Base-by-base conservation (phyloP, 2,113 vertebrate genomes). In the Phoenicopterus ruber region DNA sequence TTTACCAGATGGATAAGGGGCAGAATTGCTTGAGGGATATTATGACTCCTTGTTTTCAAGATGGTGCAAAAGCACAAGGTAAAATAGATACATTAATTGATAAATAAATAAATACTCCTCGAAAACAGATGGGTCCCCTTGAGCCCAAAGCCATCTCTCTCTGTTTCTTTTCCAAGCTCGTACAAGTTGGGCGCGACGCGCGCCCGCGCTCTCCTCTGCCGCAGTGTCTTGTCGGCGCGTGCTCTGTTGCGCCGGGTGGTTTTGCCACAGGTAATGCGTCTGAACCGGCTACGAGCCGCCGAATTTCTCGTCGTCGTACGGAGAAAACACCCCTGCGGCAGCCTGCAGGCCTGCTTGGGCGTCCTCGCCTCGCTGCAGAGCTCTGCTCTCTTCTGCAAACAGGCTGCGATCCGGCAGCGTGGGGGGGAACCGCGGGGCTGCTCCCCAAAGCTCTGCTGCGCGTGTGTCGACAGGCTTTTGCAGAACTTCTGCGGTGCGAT, bases 11-110 rank as follows among this genome's bases (percentile, higher is more conserved):
- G 97, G 96, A 86, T 62, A 93, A 94, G 94, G 87, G 94, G 81
- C 77, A 91, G 79, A 65, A 94, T 65, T n/a, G 93, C 94, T 97
- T 2, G 84, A 89, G 96, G 97, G 94, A 50, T 78, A 61, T 82
- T 94, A 79, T 7, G 59, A 25, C 63, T 96, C 93, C 89, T 69
- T 91, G 63, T 82, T 96, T 97, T 86, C 92, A 95, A 94, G 93
- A 91, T 70, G 93, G 94, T 63, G n/a, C 93, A 80, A 82, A 91
- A 94, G 58, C 88, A 49, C 87, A 42, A 93, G 67, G 96, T 97
- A 96, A 91, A 96, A 83, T 87, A 91, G 96, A 90, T 85, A 29
- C 92, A 92, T 94, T 97, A 97, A 97, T 97, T 97, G 96, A 97
- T 97, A 96, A 95, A 97, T 96, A 95, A 97, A 97, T 97, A 97